These are phyloP conservation scores for Neomonachus schauinslandi DNA, from an alignment of 2,113 vertebrate genomes.

Conservation along the genomic window DNA sequence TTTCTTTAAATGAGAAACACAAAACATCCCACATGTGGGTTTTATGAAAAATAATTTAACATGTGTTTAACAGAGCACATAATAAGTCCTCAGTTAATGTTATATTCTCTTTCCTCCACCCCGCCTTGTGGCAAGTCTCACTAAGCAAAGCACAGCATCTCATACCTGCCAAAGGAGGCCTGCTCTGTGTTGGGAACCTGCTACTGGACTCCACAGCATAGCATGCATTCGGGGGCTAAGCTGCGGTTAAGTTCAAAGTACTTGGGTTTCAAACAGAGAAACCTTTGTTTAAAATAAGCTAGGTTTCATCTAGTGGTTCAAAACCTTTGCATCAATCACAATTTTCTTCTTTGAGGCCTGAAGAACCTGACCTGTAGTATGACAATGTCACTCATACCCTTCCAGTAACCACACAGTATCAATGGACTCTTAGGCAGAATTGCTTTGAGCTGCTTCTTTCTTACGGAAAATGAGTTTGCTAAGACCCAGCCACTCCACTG, in stretches of 20 bases:
- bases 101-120: background rate
- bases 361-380: background rate
- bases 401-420: background rate
- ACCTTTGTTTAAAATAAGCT: background rate
- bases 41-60: background rate
- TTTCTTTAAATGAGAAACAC: background rate
- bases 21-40: background rate
- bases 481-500: background rate
- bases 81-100: background rate
- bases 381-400: background rate
- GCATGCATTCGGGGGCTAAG: background rate
- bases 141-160: background rate
- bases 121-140: background rate
- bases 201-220: background rate
- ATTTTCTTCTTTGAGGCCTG: background rate
- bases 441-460: background rate
- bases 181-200: background rate
- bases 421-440: background rate
- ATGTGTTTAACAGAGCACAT: background rate
- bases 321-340: slow-evolving; percentile 19
- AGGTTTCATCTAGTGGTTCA: background rate
- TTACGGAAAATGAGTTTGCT: background rate
- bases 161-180: background rate
- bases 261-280: background rate
- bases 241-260: background rate